These are phyloP conservation scores for Nezara viridula DNA, from an alignment of 2,888 invertebrate species.

Conservation along the genomic window DNA sequence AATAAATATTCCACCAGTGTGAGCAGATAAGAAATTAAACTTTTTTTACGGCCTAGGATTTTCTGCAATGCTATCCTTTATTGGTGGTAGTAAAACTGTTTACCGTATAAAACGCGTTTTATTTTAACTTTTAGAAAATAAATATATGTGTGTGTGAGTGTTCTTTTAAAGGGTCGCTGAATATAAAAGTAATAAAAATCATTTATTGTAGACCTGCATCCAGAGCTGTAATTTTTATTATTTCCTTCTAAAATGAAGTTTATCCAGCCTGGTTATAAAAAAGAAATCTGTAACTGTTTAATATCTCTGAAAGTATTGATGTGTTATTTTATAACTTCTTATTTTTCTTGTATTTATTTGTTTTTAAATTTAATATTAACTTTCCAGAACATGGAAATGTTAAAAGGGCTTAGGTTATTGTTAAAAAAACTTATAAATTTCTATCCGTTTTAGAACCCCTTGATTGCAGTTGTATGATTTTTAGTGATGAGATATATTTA, in stretches of 20 bases:
- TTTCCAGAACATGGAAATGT: too few relatives aligned
- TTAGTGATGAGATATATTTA: too few relatives aligned
- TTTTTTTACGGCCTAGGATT: background rate
- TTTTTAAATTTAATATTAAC: too few relatives aligned
- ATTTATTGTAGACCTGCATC: background rate
- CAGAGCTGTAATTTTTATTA: background rate
- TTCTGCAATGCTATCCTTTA: background rate
- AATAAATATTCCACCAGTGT: background rate
- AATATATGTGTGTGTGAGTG: too few relatives aligned
- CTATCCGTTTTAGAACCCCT: too few relatives aligned
- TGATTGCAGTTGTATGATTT: too few relatives aligned
- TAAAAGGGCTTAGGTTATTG: too few relatives aligned
- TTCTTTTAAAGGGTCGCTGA: background rate
- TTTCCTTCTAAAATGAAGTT: background rate
- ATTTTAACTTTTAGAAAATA: background rate
- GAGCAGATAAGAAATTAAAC: background rate
- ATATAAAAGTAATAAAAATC: background rate
- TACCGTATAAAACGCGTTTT: background rate
- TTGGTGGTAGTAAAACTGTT: background rate
- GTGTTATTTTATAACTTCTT: background rate
- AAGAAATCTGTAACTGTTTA: background rate
- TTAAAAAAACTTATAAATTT: too few relatives aligned
- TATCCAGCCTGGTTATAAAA: background rate
- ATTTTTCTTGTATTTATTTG: background rate
- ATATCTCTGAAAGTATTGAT: background rate